Evolutionary conservation across 37 sponge, comb jelly and placozoan genomes (phyloP), one percentile per base, ranked within the genome.

Genomic region (Chondrilla cf. caribensis): DNA sequence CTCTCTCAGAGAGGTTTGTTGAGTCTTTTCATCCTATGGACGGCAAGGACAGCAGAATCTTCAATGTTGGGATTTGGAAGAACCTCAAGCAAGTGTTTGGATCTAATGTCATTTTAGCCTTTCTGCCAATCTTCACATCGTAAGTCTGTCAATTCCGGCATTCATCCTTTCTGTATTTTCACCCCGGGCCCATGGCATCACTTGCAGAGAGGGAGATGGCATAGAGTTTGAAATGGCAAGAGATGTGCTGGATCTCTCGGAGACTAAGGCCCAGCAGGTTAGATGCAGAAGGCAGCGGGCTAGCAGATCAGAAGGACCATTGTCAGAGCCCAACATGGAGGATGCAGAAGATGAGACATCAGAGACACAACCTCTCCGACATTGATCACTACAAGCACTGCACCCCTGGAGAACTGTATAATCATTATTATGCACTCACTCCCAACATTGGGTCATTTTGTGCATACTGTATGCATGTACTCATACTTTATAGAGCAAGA

Each of bases 41-140:
- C 58, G 80, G 85, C 0, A 26, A 47, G 1, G 78, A 77, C 51
- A 70, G 65, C 24, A 37, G 81, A 25, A 79, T 84, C 58, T 95
- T 81, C 58, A 36, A 77, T 35, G 83, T 92, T 3, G 90, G 93
- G 26, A 81, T 43, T 36, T 70, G 82, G 57, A 71, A 62, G 54
- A 94, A 94, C 83, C 32, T 94, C 11, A 84, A 83, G 78, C 76
- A 81, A 40, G 87, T 94, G 15, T 88, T 94, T 70, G 95, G 95
- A 2, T 70, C 60, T 0, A 86, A 86, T 42, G 19, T 59, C 0
- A 43, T 90, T 31, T 51, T 82, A 2, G 91, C 85, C 3, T 57
- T 94, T 8, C 42, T 94, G 18, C 95, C 95, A 33, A 47, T 91
- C 17, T 59, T 29, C 55, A 84, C 89, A 24, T 86, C 87, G 88